Evolutionary conservation across 2,113 vertebrate genomes (phyloP).

Genomic region (Gambusia affinis): DNA sequence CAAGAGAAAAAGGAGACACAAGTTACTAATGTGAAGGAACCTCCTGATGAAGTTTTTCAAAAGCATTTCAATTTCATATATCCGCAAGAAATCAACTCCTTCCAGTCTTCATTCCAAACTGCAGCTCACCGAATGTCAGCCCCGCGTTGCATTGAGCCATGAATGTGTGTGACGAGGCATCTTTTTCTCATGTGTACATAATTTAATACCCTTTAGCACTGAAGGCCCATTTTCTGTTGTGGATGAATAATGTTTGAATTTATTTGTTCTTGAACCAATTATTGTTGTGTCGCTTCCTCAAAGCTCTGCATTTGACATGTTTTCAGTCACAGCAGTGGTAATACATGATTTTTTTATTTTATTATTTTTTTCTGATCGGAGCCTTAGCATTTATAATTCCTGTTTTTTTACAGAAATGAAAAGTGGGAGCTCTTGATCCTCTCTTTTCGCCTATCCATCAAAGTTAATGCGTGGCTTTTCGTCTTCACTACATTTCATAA

Average conservation of each 20-base stretch:
- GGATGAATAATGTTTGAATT: neutral
- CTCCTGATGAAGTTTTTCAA: neutral
- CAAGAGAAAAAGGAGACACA: neutral
- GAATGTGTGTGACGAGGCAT: neutral
- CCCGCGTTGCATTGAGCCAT: neutral
- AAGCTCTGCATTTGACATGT: neutral
- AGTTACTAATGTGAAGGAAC: neutral
- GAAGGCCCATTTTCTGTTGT: neutral
- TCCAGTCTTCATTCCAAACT: neutral
- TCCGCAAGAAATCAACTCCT: neutral
- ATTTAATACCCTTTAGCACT: neutral
- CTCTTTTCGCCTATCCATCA: neutral
- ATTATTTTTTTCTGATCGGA: neutral
- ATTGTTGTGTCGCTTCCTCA: neutral
- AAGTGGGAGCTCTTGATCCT: neutral
- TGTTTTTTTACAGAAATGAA: neutral
- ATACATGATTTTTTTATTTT: neutral
- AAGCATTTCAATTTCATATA: neutral
- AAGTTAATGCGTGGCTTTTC: neutral
- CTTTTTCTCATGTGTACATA: neutral
- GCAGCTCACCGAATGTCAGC: neutral
- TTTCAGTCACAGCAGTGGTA: neutral
- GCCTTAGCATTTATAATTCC: neutral
- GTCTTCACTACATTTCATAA: neutral
- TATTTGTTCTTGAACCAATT: neutral